These are phyloP conservation scores for Dysmachus trigonus DNA, from an alignment of 2,888 invertebrate species.

Conservation along the genomic window DNA sequence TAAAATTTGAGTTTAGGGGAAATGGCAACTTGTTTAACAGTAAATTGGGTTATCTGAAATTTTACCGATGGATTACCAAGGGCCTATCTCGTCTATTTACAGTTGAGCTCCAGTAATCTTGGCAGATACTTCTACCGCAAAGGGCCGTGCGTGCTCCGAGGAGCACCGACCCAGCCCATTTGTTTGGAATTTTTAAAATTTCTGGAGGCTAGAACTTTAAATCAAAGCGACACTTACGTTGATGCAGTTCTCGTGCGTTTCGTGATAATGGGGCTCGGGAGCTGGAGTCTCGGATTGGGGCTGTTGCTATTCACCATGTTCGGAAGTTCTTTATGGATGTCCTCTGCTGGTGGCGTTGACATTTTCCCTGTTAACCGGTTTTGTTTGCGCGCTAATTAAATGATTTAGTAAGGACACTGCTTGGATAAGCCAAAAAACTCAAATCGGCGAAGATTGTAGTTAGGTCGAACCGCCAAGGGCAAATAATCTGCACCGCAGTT, in stretches of 20 bases:
- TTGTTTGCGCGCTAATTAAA: not conserved
- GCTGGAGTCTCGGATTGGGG: slow-evolving; percentile 63
- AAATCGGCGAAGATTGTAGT: not conserved
- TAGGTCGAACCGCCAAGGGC: slow-evolving; percentile 27
- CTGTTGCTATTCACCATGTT: slow-evolving; percentile 1
- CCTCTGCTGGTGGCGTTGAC: not conserved
- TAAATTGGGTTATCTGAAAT: not conserved
- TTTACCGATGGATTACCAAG: not conserved
- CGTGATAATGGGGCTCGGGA: slow-evolving; percentile 84
- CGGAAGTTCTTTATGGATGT: not conserved
- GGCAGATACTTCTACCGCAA: not conserved
- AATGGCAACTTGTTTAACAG: not conserved
- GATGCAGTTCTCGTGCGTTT: slow-evolving; percentile 81
- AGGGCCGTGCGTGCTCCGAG: not conserved
- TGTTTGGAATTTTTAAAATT: too few relatives aligned
- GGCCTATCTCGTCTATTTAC: not conserved
- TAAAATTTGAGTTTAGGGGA: not conserved
- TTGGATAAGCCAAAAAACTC: not conserved
- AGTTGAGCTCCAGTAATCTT: not conserved
- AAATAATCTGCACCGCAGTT: not conserved
- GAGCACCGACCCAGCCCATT: not conserved
- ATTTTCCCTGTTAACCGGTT: not conserved
- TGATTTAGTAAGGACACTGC: not conserved
- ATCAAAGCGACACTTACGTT: slow-evolving; percentile 71
- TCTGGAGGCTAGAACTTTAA: not conserved